Evolutionary conservation across 1,140 invertebrate species (phyloP), one percentile per base, ranked within the genome.

Genomic region (Pantala flavescens): DNA sequence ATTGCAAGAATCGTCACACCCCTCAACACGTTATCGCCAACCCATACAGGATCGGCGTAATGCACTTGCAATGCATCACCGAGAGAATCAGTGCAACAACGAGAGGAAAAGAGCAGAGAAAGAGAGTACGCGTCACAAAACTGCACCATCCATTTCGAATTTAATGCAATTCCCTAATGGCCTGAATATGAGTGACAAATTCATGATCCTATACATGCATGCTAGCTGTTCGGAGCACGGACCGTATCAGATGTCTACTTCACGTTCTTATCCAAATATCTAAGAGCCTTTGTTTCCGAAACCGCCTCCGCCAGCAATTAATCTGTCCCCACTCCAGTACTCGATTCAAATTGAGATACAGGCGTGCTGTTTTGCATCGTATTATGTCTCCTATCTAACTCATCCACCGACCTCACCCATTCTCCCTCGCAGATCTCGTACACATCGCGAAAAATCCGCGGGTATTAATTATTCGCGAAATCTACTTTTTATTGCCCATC

Each of bases 321-420:
- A 63, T 63, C 49, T 63, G 49, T 19, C 28, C 49, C n/a, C 49
- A 21, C 49, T 63, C 49, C 12, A 7, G 49, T 12, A 21, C 49
- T 63, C 49, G 49, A 63, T 63, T 63, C n/a, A 21, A 63, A 63
- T 63, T 63, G 49, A 63, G 49, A 63, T 63, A 63, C 49, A 16
- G 28, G 49, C 49, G n/a, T 63, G 49, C 49, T 63, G 49, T 63
- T 63, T 63, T 63, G 49, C 49, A 63, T 63, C 49, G 49, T 63
- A 63, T 63, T 63, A 63, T 63, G 49, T 63, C 16, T 21, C 49
- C 49, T 36, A 36, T 36, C 28, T 63, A 63, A 63, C 49, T 21
- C 49, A 16, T 63, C 49, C n/a, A 16, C 49, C 12, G 16, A 19
- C 49, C 49, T 16, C 49, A 19, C 49, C 49, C n/a, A 7, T 63